Base-by-base conservation (phyloP, 2,888 invertebrate genomes). In the Idaea aversata region DNA sequence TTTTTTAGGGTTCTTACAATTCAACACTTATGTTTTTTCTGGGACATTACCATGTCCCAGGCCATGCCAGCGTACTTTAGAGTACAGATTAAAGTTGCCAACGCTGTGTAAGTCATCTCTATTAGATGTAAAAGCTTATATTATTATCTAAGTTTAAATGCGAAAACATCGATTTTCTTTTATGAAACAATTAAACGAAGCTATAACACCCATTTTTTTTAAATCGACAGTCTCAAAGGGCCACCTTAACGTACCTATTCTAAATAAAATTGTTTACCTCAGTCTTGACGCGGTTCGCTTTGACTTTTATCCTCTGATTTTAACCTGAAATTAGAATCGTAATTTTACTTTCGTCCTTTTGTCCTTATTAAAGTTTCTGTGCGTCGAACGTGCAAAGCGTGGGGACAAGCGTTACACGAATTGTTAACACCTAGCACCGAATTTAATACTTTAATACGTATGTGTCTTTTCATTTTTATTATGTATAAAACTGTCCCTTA, bases 251-350 rank as follows among this genome's bases (percentile, higher is more conserved):
- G 61, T 36, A 15, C 15, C 35, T 10, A 61, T 38, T 36, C 60
- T 61, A 62, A 59, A 10, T 58, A n/a, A 61, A 38, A 61, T 47
- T 13, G 15, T 57, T 36, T 60, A 68, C 84, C 76, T 87, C 84
- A 84, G 82, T 87, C 86, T 85, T 86, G 84, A 66, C 77, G 71
- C 77, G 78, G 78, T 77, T 85, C 82, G 70, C 75, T 81, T 79
- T 81, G 79, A 78, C 16, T 77, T 76, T 79, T 78, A 78, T 75
- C 76, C 81, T 83, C 86, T 85, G 78, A 80, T 86, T 87, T 89
- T 71, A 88, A 86, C 88, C 90, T 90, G 90, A 87, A 89, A 90
- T 79, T 83, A 85, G 86, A 80, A 88, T 86, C 84, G 79, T 77
- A 77, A 78, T 79, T 86, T 86, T 82, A 82, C 72, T 73, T 72